Base-by-base conservation (phyloP, 2,797 vertebrate genomes). In the Gymnoscopelus microlampas region DNA sequence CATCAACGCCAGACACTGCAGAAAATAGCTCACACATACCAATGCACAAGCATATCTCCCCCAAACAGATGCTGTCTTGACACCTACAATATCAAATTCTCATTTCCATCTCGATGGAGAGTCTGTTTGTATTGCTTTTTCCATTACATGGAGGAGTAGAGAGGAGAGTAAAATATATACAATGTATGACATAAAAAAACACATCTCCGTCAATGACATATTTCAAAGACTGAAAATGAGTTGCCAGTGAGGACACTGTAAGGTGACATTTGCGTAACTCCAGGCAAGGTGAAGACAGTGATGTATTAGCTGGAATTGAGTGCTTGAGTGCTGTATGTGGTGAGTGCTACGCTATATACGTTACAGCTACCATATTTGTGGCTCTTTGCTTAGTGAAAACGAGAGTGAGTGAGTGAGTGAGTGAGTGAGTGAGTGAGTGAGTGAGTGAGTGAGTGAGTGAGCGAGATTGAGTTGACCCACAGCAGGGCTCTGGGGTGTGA, bases 1-100 rank as follows among this genome's bases (percentile, higher is more conserved):
- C 88, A 90, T 92, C 91, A 84, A 78, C 86, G 80, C 79, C 90
- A 88, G 85, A 87, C 80, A 81, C 86, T 87, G 85, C 86, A 84
- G 88, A 87, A 89, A 93, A 92, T 89, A 79, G 82, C 83, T 87
- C 80, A 73, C 80, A 82, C 84, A 86, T 87, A 86, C 73, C 81
- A 77, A 82, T 70, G 84, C 86, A 85, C 87, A 85, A 78, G 85
- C 85, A 86, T 93, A 93, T 93, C 92, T 91, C 80, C 70, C 57
- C 79, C 83, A 80, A 90, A 89, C 92, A 93, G 91, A 91, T 90
- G 90, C 89, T 68, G 79, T 88, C 84, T 19, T 91, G 83, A 71
- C 87, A 88, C 87, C 79, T 81, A 85, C 85, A 90, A 90, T 85
- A 90, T 92, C 82, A 83, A 70, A 85, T 87, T 88, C 81, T 91